Evolutionary conservation across 2,888 invertebrate species (phyloP).

Genomic region (Scrobipalpa costella): DNA sequence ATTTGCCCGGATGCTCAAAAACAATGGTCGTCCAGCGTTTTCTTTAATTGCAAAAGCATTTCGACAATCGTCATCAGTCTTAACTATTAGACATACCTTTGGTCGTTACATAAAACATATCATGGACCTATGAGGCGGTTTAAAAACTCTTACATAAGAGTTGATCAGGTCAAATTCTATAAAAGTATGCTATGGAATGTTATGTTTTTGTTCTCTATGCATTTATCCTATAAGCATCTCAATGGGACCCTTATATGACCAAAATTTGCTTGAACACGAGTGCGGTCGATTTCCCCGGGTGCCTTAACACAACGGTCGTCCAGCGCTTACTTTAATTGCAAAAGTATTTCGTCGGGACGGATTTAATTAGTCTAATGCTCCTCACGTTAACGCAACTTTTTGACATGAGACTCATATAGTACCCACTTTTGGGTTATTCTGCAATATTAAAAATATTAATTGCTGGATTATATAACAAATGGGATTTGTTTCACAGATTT

Average conservation of each 20-base stretch:
- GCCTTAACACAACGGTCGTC: conserved; percentile 28
- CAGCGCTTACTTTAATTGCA: conserved; percentile 34
- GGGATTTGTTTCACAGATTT: no score
- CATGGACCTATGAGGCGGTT: no score
- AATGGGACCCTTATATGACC: conserved; percentile 1
- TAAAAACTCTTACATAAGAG: no score
- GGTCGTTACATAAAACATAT: no score
- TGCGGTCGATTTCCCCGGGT: conserved; percentile 33
- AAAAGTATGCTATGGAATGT: no score
- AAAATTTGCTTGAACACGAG: conserved; percentile 25
- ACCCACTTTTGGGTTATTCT: neutral
- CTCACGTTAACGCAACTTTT: conserved; percentile 27
- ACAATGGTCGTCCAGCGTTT: conserved; percentile 30
- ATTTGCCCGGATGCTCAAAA: conserved; percentile 26
- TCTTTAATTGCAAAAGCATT: conserved; percentile 36
- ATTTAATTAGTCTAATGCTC: conserved; percentile 34
- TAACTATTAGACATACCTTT: no score
- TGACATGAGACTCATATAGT: conserved; percentile 20
- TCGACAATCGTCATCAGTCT: no score
- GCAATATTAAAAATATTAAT: neutral
- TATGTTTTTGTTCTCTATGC: no score
- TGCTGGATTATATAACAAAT: no score
- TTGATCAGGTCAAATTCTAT: no score
- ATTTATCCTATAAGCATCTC: neutral
- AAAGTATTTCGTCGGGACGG: conserved; percentile 32